Evolutionary conservation across 1,140 invertebrate genomes (phyloP), one percentile per base, ranked within the genome.

Genomic region (Drosophila arizonae): DNA sequence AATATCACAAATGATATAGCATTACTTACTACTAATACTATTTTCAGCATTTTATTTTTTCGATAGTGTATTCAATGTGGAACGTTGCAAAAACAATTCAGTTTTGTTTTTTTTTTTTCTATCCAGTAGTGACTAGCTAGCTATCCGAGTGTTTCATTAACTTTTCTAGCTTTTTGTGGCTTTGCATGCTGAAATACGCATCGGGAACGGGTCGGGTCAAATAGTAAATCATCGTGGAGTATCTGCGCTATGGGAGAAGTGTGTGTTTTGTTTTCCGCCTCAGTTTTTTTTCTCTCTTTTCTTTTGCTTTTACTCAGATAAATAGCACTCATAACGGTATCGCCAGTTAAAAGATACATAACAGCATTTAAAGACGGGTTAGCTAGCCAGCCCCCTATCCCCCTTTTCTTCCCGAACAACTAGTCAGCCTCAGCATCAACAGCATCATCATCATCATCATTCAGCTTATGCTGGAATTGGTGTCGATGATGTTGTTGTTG

Each of bases 311-410:
- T 41, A 41, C 57, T 36, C 28, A 36, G 46, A 51, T 64, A 45
- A 54, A 62, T 69, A 61, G 66, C 45, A 56, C 70, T 55, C 56
- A 67, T 72, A 72, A 72, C 70, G 70, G 70, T 61, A 68, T 61
- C 33, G 56, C 50, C 70, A 72, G 70, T 72, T 72, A 72, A 72
- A 68, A 72, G 70, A 72, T 72, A 72, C 70, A 72, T 72, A 72
- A 72, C 70, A 68, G 64, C 70, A 72, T 72, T 72, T 72, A 72
- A 70, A 48, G 58, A 60, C 57, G 58, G 43, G 43, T 33, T 61
- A 50, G 43, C 36, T 17, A n/a, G 39, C 39, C 39, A 51, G 6
- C 17, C 24, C 24, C 17, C 46, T 58, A 6, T 6, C 43, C 6
- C 15, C 58, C 51, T 46, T 4, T 51, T 28, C 33, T 24, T 33